Evolutionary conservation across 2,113 vertebrate genomes (phyloP).

Genomic region (Callocephalon fimbriatum): DNA sequence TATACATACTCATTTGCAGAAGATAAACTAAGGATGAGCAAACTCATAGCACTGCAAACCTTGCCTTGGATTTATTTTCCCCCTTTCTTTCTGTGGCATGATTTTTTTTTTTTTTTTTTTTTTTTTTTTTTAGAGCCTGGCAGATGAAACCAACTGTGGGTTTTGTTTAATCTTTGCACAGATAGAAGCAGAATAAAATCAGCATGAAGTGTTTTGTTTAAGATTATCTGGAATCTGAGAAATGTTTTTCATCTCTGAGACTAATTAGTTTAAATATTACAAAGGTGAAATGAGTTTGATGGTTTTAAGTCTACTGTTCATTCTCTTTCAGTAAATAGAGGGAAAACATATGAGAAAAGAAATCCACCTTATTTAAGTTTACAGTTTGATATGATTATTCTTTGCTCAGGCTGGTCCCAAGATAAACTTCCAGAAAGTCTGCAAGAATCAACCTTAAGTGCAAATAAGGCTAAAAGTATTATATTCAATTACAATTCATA

Average conservation of each 20-base stretch:
- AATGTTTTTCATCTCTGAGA: slow-evolving; percentile 64
- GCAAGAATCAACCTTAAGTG: slow-evolving; percentile 14
- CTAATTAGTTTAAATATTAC: slow-evolving; percentile 66
- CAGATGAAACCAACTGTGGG: slow-evolving; percentile 44
- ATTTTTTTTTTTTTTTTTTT: slow-evolving; percentile 18
- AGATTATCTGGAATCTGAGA: slow-evolving; percentile 71
- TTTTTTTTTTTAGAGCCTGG: slow-evolving; percentile 54
- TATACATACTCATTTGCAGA: slow-evolving; percentile 70
- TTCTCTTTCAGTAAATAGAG: slow-evolving; percentile 41
- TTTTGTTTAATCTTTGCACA: slow-evolving; percentile 65
- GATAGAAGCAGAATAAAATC: slow-evolving; percentile 69
- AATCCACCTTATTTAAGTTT: slow-evolving; percentile 41
- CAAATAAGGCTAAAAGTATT: slow-evolving; percentile 25
- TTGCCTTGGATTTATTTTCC: slow-evolving; percentile 59
- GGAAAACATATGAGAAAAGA: slow-evolving; percentile 10
- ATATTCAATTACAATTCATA: neutral
- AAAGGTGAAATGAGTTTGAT: slow-evolving; percentile 69
- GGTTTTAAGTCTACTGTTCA: slow-evolving; percentile 59
- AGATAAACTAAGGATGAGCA: slow-evolving; percentile 75
- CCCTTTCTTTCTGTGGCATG: slow-evolving; percentile 6
- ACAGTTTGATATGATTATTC: slow-evolving; percentile 49
- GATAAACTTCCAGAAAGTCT: slow-evolving; percentile 65
- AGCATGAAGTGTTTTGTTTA: slow-evolving; percentile 60
- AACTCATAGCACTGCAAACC: slow-evolving; percentile 50
- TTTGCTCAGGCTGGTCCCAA: slow-evolving; percentile 34